Conservation (phyloP, 2,888 invertebrate genomes). For the Campopleginae sp. region DNA sequence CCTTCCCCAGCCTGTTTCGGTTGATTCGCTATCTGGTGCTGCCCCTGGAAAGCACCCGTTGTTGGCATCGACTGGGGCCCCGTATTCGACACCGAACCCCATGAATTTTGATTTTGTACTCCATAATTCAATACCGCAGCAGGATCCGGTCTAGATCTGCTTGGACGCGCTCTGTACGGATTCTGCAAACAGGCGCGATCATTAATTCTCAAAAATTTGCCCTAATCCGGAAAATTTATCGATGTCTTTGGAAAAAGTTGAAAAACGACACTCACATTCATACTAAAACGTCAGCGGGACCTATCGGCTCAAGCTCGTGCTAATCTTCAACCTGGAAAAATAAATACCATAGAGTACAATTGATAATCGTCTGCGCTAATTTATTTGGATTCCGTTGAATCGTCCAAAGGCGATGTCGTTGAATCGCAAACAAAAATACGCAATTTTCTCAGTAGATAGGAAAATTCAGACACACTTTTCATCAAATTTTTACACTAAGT, state of each 20-base stretch:
- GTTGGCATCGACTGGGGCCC: constrained; percentile 69
- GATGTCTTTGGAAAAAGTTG: not conserved
- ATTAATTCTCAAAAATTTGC: not conserved
- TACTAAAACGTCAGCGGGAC: constrained; percentile 72
- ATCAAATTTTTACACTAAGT: no score
- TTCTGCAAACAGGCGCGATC: constrained; percentile 74
- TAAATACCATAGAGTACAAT: not conserved
- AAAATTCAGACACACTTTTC: no score
- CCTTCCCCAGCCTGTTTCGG: constrained; percentile 70
- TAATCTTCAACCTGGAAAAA: constrained; percentile 72
- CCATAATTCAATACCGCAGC: constrained; percentile 75
- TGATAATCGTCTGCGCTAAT: not conserved
- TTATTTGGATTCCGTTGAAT: not conserved
- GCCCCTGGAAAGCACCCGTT: constrained; percentile 69
- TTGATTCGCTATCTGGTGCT: constrained; percentile 70
- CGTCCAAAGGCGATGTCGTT: no score
- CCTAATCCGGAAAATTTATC: not conserved
- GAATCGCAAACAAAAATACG: no score
- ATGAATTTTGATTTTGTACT: constrained; percentile 78
- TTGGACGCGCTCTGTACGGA: constrained; percentile 80
- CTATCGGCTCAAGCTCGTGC: constrained; percentile 66
- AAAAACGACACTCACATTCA: constrained; percentile 76
- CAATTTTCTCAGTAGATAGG: no score
- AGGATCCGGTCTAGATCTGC: constrained; percentile 78
- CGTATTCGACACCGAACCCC: constrained; percentile 73